Evolutionary conservation across 2,797 vertebrate genomes (phyloP), one percentile per base, ranked within the genome.

Genomic region (Helostoma temminkii): DNA sequence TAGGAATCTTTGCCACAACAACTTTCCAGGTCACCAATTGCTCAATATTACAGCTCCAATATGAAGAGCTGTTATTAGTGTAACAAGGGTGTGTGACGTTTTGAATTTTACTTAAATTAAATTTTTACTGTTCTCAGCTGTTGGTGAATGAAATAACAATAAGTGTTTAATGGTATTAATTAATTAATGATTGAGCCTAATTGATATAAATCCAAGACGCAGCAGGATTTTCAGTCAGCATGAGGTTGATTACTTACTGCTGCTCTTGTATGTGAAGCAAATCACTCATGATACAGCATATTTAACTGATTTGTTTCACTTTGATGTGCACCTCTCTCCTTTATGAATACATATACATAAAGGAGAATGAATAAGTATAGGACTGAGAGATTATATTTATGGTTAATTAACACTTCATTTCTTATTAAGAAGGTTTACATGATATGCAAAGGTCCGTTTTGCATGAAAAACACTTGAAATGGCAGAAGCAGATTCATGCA

Each of bases 131-230:
- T 36, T 26, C 10, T 34, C 28, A 24, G 18, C 22, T 2, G 37
- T 14, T 12, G 22, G 39, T 18, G 18, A 47, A 43, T 61, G 21
- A 46, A 14, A 4, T 39, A 37, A 46, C 47, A 39, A n/a, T 36
- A 26, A 59, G 18, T 28, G 15, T 32, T 28, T 30, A 73, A 59
- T 54, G 6, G 25, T 18, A 22, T 53, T 37, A 37, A 37, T 36
- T 32, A 32, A 3, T 7, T 10, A 59, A 52, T 73, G 10, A 50
- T 53, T 46, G 19, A 25, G 7, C 15, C 34, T 47, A 61, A 47
- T 61, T 41, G 16, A 21, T 18, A 22, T 36, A 14, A 52, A 37
- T 7, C 10, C 26, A 42, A 43, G 10, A 30, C 55, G 10, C 42
- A 36, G 28, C 16, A 26, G 50, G 63, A 18, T 8, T 54, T 66